These are phyloP conservation scores for Luperina testacea DNA, from an alignment of 2,888 invertebrate species.

Conservation along the genomic window DNA sequence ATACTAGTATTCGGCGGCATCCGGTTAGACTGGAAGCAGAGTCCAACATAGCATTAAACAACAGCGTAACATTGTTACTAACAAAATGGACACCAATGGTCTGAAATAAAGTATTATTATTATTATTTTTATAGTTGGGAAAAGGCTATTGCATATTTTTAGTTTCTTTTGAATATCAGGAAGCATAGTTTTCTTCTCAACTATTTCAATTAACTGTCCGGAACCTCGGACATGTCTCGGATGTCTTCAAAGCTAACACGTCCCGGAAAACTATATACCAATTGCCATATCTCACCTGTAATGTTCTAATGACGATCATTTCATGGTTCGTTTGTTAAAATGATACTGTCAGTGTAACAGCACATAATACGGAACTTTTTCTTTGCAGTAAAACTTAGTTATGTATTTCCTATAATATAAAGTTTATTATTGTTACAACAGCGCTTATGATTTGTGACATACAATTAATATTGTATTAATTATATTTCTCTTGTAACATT, in stretches of 20 bases:
- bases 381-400: neutral
- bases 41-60: too few relatives aligned
- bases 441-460: neutral
- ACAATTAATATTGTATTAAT: constrained; percentile 2
- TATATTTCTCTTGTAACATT: constrained; percentile 11
- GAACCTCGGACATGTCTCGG: neutral
- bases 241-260: neutral
- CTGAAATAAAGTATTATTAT: too few relatives aligned
- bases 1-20: too few relatives aligned
- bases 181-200: neutral
- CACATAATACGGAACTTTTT: constrained; percentile 8
- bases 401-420: constrained; percentile 21
- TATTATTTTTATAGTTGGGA: too few relatives aligned
- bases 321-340: constrained; percentile 7
- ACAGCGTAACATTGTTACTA: too few relatives aligned
- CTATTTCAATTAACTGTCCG: neutral
- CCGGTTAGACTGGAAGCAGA: too few relatives aligned
- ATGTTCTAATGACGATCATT: constrained; percentile 8
- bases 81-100: too few relatives aligned
- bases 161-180: neutral
- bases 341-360: constrained; percentile 30
- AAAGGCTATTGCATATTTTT: too few relatives aligned
- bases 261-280: constrained; percentile 4
- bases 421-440: neutral
- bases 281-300: neutral